A percentile compares a stretch with the other conserved stretches of the same genome.
Evolutionary conservation across 2,888 invertebrate genomes (phyloP).

Genomic region (Sialis fuliginosa): DNA sequence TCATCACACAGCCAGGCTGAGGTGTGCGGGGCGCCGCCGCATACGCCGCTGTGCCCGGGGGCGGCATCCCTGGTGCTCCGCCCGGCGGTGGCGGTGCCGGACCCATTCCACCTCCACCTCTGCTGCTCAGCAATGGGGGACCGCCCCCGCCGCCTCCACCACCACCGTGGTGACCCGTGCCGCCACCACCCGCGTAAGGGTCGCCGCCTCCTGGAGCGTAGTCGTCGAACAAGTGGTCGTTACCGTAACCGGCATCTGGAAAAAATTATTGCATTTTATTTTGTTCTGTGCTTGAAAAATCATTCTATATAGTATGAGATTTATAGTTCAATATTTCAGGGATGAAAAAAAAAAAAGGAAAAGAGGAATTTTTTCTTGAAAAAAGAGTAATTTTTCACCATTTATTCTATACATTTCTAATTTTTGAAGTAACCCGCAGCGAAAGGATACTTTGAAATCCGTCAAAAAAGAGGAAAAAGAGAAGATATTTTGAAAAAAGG

Average conservation of each 20-base stretch:
- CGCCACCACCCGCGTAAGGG: conserved; percentile 2
- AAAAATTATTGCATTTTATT: neutral
- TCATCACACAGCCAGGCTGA: conserved; percentile 80
- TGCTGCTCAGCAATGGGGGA: conserved; percentile 19
- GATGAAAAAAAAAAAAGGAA: too few species aligned
- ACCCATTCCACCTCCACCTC: conserved; percentile 8
- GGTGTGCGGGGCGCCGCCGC: conserved; percentile 6
- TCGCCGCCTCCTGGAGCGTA: conserved; percentile 2
- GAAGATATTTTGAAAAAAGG: too few species aligned
- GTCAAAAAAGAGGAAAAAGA: too few species aligned
- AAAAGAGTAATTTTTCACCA: too few species aligned
- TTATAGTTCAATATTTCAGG: too few species aligned
- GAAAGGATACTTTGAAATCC: too few species aligned
- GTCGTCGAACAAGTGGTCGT: conserved; percentile 5
- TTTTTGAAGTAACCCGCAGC: too few species aligned
- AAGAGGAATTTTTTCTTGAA: too few species aligned
- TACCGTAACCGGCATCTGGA: conserved; percentile 4
- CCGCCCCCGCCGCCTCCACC: conserved; percentile 22
- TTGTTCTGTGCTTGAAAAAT: too few species aligned
- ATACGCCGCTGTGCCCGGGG: conserved; percentile 21
- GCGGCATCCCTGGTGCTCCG: conserved; percentile 20
- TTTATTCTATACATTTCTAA: too few species aligned
- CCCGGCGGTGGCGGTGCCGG: conserved; percentile 9
- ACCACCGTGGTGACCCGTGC: conserved; percentile 16
- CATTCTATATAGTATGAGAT: neutral